phyloP scores from a whole-genome alignment of 2,888 invertebrate genomes.

The Diaprepes abbreviatus region DNA sequence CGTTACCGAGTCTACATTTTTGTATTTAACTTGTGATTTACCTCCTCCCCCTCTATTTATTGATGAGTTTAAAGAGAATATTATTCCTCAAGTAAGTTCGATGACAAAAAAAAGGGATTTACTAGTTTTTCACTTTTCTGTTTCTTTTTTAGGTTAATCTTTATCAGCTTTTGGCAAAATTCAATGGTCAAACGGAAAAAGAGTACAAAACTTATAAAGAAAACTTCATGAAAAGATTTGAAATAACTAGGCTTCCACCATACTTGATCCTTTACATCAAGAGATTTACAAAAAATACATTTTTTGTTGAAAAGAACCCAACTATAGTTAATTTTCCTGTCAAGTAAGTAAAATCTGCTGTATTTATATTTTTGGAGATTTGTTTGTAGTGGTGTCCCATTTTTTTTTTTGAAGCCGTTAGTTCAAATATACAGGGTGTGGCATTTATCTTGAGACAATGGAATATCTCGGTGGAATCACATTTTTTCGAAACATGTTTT shows the following conservation, averaged over 20 bases:
- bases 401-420: too few relatives aligned
- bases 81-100: conserved; percentile 90
- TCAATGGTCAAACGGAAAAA: conserved; percentile 95
- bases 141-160: conserved; percentile 89
- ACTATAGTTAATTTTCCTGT: conserved; percentile 99
- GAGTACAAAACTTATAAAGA: conserved; percentile 99
- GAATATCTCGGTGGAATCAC: too few relatives aligned
- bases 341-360: conserved; percentile 93
- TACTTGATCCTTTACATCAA: conserved; percentile 97
- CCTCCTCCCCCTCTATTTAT: conserved; percentile 98
- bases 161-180: conserved; percentile 93
- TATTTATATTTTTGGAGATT: too few relatives aligned
- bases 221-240: conserved; percentile 96
- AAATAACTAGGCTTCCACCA: conserved; percentile 92
- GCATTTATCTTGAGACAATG: too few relatives aligned
- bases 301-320: conserved; percentile 99
- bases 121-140: too few relatives aligned
- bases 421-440: too few relatives aligned
- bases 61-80: conserved; percentile 97
- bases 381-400: too few relatives aligned
- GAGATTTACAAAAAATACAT: conserved; percentile 98
- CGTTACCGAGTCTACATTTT: conserved; percentile 91
- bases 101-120: neutral
- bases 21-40: conserved; percentile 97
- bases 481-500: too few relatives aligned